phyloP scores from a whole-genome alignment of 2,888 invertebrate species.

The Gerris lacustris region DNA sequence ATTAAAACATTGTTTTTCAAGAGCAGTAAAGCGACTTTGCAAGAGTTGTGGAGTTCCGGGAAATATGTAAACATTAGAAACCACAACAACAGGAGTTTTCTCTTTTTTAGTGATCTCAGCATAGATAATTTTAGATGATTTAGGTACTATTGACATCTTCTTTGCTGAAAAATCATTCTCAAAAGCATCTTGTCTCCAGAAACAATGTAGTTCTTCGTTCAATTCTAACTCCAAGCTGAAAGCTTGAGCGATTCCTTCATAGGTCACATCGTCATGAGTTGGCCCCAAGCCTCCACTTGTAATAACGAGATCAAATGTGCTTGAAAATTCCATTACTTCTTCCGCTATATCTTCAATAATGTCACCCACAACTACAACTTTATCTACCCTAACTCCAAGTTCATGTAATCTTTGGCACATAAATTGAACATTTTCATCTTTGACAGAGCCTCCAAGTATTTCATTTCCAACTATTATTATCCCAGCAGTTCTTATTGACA shows the following conservation, averaged over 20 bases:
- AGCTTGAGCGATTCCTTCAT: conserved; percentile 44
- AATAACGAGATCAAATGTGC: conserved; percentile 50
- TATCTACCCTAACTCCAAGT: conserved; percentile 43
- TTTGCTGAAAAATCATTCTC: conserved; percentile 34
- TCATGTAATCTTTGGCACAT: conserved; percentile 42
- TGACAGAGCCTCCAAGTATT: conserved; percentile 52
- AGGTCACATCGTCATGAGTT: conserved; percentile 56
- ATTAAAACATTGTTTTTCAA: conserved; percentile 20
- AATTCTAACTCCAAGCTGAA: conserved; percentile 35
- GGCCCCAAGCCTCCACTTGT: conserved; percentile 63
- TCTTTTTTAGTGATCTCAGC: background rate
- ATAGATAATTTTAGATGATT: conserved; percentile 38
- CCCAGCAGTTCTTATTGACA: conserved; percentile 36
- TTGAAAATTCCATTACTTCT: conserved; percentile 50
- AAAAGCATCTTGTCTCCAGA: conserved; percentile 28
- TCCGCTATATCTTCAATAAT: conserved; percentile 48
- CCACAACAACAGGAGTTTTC: conserved; percentile 30
- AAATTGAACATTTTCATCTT: conserved; percentile 49
- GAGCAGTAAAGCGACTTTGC: conserved; percentile 30
- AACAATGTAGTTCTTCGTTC: conserved; percentile 34
- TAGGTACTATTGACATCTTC: conserved; percentile 35
- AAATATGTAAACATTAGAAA: conserved; percentile 48
- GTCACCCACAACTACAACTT: conserved; percentile 53
- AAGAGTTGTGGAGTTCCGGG: conserved; percentile 48
- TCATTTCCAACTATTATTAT: conserved; percentile 52